Percentiles rank a stretch among this genome's conserved stretches.
phyloP scores from a whole-genome alignment of 2,797 vertebrate species.

The Carcharodon carcharias region DNA sequence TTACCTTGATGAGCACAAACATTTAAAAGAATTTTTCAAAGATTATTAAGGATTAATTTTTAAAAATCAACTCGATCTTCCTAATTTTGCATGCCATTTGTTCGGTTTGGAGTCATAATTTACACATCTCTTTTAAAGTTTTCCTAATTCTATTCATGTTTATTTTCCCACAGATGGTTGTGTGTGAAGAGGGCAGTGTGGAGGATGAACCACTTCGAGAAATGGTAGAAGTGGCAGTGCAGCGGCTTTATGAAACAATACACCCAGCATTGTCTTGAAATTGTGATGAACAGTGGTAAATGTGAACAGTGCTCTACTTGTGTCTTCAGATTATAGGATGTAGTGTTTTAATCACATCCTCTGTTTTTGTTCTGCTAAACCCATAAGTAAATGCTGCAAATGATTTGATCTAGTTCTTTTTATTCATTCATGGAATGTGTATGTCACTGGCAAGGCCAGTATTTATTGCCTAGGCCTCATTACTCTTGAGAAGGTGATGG shows the following conservation, averaged over 20 bases:
- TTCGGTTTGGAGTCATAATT: neutral
- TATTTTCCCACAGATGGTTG: slow-evolving; percentile 59
- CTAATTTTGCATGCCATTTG: neutral
- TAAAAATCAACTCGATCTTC: neutral
- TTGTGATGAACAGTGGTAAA: neutral
- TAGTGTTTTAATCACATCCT: neutral
- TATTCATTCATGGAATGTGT: neutral
- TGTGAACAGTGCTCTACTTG: neutral
- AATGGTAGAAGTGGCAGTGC: slow-evolving; percentile 83
- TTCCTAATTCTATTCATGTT: neutral
- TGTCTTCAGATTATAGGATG: slow-evolving; percentile 9
- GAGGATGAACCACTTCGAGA: slow-evolving; percentile 85
- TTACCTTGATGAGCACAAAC: neutral
- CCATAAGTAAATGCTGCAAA: neutral
- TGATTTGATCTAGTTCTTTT: neutral
- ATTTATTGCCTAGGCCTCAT: neutral
- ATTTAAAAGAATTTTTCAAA: neutral
- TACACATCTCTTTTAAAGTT: neutral
- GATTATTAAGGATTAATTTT: neutral
- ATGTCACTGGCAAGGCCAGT: neutral
- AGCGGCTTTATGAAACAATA: slow-evolving; percentile 81
- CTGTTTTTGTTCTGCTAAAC: neutral
- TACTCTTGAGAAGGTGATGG: neutral
- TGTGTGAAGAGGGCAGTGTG: slow-evolving; percentile 69
- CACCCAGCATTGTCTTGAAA: slow-evolving; percentile 59